phyloP scores from a whole-genome alignment of 1,140 invertebrate genomes.

The Drosophila teissieri region DNA sequence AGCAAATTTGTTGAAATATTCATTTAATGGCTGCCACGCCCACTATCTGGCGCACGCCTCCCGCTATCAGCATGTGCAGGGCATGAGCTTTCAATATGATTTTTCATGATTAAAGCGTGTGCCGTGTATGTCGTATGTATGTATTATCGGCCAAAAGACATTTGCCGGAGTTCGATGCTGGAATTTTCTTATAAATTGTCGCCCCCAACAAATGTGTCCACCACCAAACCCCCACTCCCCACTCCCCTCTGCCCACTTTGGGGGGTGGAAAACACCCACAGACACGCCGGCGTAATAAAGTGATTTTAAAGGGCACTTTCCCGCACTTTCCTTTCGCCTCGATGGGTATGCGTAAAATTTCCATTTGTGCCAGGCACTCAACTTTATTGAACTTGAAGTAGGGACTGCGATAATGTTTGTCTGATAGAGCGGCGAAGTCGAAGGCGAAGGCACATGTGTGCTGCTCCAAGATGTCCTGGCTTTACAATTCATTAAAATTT shows the following conservation, averaged over 20 bases:
- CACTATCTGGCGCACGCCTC: conserved; percentile 6
- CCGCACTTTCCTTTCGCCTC: conserved; percentile 51
- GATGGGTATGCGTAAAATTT: conserved; percentile 70
- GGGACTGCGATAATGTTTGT: conserved; percentile 53
- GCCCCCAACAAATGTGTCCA: conserved; percentile 73
- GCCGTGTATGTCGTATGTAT: conserved; percentile 48
- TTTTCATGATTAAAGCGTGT: conserved; percentile 81
- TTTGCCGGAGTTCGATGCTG: conserved; percentile 55
- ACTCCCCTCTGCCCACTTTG: no score
- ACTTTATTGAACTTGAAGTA: conserved; percentile 81
- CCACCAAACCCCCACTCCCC: conserved; percentile 5
- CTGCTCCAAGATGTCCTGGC: conserved; percentile 50
- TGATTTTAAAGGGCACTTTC: conserved; percentile 81
- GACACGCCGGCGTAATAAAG: conserved; percentile 80
- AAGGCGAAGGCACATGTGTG: conserved; percentile 15
- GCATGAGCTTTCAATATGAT: conserved; percentile 61
- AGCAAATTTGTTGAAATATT: conserved; percentile 75
- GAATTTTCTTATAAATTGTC: conserved; percentile 80
- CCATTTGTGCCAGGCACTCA: conserved; percentile 77
- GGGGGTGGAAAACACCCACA: conserved; percentile 12
- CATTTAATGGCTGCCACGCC: conserved; percentile 66
- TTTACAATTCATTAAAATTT: conserved; percentile 76
- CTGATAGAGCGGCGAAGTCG: conserved; percentile 16
- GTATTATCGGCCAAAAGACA: conserved; percentile 75
- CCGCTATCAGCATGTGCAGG: conserved; percentile 20